Base-by-base conservation (phyloP, 2,888 invertebrate genomes). In the Campaea margaritaria region DNA sequence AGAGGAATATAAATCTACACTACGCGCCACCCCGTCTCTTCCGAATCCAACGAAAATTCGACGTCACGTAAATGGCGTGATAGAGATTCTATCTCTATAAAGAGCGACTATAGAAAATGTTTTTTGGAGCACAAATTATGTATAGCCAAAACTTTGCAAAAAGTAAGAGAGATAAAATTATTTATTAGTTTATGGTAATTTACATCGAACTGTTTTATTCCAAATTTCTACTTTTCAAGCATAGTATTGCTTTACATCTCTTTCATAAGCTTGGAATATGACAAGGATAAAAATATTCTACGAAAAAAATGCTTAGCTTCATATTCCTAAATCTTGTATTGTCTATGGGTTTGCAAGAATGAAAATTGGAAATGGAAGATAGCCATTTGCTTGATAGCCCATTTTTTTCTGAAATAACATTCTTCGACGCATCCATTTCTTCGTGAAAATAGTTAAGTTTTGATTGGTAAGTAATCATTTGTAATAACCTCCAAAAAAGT, bases 351-450 rank as follows among this genome's bases (percentile, higher is more conserved):
- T 70, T 70, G 66, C 69, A 76, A 73, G 77, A 65, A 65, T 59
- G 69, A 64, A 65, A 65, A 64, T 58, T 77, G 70, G 77, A 81
- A 82, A 83, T 81, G 79, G 81, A 85, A 83, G 87, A 85, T 87
- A 85, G 85, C 86, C 86, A 86, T 89, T 89, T 85, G 82, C 81
- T 69, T 76, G 79, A 72, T 82, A 83, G 78, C 79, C 77, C 82
- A 83, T 77, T 69, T 73, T 31, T 67, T 75, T 64, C 54, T 68
- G 68, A 74, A 70, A 59, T 64, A 62, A 44, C 51, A 21, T 45
- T 27, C 52, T 48, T 46, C 34, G 48, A 65, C 61, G 44, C 45
- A 52, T 48, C 14, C 48, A 38, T 52, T 62, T 61, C 16, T 34
- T 46, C 10, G 60, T 59, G 15, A 67, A 70, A 71, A 61, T 64